Evolutionary conservation across 2,888 invertebrate genomes (phyloP).

Genomic region (Gymnoscelis rufifasciata): DNA sequence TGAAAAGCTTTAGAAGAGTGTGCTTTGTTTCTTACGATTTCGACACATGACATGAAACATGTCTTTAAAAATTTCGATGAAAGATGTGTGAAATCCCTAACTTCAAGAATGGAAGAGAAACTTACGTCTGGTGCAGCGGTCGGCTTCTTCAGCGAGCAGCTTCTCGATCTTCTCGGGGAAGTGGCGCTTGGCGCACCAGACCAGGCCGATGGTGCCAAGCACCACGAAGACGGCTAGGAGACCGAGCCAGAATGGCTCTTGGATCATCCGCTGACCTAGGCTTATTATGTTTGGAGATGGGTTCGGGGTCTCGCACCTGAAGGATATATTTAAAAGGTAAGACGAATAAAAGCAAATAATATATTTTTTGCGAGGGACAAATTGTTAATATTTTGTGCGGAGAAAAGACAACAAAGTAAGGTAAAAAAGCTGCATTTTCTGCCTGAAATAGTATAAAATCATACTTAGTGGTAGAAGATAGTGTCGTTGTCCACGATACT

Average conservation of each 20-base stretch:
- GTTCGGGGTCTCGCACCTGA: slow-evolving; percentile 85
- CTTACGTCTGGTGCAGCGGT: slow-evolving; percentile 84
- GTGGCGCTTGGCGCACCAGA: slow-evolving; percentile 91
- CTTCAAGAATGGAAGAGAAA: slow-evolving; percentile 33
- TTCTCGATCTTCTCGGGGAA: slow-evolving; percentile 92
- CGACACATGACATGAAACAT: slow-evolving; percentile 22
- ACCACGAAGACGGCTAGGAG: slow-evolving; percentile 90
- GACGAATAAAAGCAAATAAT: too few species aligned
- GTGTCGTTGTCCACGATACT: too few species aligned
- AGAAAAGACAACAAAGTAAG: too few species aligned
- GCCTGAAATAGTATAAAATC: too few species aligned
- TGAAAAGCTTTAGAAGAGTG: slow-evolving; percentile 39
- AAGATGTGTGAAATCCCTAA: too few species aligned
- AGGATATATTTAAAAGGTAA: slow-evolving; percentile 44
- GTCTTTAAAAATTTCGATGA: slow-evolving; percentile 57
- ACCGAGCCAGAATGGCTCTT: slow-evolving; percentile 94
- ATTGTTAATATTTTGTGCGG: too few species aligned
- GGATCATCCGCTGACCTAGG: slow-evolving; percentile 88
- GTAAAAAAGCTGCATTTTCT: too few species aligned
- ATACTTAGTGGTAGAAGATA: too few species aligned
- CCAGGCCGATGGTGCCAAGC: slow-evolving; percentile 86
- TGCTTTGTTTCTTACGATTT: slow-evolving; percentile 19
- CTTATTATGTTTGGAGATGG: slow-evolving; percentile 67
- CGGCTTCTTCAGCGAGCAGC: slow-evolving; percentile 87
- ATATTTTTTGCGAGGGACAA: too few species aligned